Evolutionary conservation across 2,113 vertebrate genomes (phyloP).

Genomic region (human): DNA sequence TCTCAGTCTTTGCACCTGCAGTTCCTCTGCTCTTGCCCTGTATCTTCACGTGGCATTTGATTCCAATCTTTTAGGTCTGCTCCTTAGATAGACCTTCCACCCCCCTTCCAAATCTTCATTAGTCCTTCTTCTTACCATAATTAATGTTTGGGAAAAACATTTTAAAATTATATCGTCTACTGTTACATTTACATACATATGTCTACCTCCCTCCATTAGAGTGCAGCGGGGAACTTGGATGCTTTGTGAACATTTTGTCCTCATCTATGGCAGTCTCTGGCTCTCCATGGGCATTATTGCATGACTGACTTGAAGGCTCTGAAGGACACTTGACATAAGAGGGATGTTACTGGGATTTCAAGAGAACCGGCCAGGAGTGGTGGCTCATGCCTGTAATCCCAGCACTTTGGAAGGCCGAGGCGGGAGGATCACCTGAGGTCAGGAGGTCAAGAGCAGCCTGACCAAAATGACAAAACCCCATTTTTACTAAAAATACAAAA

Average conservation of each 20-base stretch:
- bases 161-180: neutral
- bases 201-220: neutral
- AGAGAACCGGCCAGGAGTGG: accelerated
- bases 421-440: too few species aligned
- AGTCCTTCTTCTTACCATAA: neutral
- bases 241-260: too few species aligned
- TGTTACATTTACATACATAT: neutral
- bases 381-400: too few species aligned
- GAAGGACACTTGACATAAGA: neutral
- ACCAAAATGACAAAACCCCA: too few species aligned
- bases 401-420: too few species aligned
- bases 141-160: neutral
- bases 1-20: accelerated
- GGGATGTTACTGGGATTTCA: neutral
- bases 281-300: too few species aligned
- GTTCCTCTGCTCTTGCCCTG: neutral
- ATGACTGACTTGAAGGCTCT: neutral
- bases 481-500: too few species aligned
- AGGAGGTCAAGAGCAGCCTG: too few species aligned
- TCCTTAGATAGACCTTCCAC: neutral
- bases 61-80: accelerated
- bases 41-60: neutral
- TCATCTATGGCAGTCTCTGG: too few species aligned
- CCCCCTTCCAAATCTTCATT: neutral
- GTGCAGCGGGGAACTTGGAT: neutral